Percentiles rank a stretch among this genome's conserved stretches.
Conservation (phyloP, 1,140 invertebrate species). For the Rhopalosiphum maidis region DNA sequence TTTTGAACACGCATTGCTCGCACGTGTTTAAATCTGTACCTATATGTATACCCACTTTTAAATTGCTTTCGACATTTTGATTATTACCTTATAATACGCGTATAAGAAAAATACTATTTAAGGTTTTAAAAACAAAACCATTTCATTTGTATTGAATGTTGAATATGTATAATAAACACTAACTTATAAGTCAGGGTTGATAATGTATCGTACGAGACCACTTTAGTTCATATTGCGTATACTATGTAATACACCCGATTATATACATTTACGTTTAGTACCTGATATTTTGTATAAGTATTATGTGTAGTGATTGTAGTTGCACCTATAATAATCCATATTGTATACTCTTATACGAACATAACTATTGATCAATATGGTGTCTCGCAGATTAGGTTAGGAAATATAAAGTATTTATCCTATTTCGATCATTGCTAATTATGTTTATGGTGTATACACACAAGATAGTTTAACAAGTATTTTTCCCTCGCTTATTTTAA, state of each 20-base stretch:
- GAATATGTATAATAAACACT: neutral
- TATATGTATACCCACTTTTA: too few relatives aligned
- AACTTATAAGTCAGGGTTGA: neutral
- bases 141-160: neutral
- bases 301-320: neutral
- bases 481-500: neutral
- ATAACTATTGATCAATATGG: neutral
- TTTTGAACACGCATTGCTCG: neutral
- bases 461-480: too few relatives aligned
- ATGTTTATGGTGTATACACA: too few relatives aligned
- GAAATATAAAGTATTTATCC: too few relatives aligned
- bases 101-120: neutral
- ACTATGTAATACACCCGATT: neutral
- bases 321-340: too few relatives aligned
- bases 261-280: neutral
- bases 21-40: neutral
- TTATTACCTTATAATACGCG: too few relatives aligned
- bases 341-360: neutral
- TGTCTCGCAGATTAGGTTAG: too few relatives aligned
- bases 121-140: neutral
- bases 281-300: too few relatives aligned
- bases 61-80: too few relatives aligned
- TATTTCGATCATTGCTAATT: too few relatives aligned
- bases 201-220: neutral
- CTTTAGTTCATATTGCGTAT: neutral